Base-by-base conservation (phyloP, 2,888 invertebrate species). In the Linyphia triangularis region DNA sequence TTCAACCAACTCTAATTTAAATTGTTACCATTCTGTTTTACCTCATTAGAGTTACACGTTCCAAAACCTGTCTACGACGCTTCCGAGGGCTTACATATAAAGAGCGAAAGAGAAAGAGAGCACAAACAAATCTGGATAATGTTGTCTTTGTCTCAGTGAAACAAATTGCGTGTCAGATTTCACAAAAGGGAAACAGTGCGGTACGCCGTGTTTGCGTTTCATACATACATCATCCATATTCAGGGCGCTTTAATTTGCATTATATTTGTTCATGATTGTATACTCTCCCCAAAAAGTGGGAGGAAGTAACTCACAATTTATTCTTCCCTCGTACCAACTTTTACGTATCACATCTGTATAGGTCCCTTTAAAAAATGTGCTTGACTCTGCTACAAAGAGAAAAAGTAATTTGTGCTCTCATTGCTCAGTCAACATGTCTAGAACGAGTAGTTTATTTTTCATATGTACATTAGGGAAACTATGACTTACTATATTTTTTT, bases 171-270 rank as follows among this genome's bases (percentile, higher is more conserved):
- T 82, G 82, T 73, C 82, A 82, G 72, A 22, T 51, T 82, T 43
- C 72, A 82, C 82, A 82, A 82, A 72, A 16, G 72, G 16, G 43
- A 63, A 70, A 72, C 72, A 24, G 30, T 33, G 69, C 37, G 30
- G 22, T 28, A 51, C 28, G 81, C 67, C 72, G 30, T 72, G 72
- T 82, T 82, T 82, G 82, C 51, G 37, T 82, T 72, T 26, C 43
- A 5, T 61, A 63, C 82, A 82, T 82, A 72, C 33, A 82, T 82
- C 82, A 82, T 72, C 70, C 22, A 72, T 43, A 72, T 72, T 82
- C 82, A 72, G 72, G 28, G 72, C 61, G 61, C 70, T 82, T 82
- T 82, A 82, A 82, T 82, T 82, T 82, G 72, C 82, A 73, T 82
- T 72, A 82, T 82, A 72, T 82, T 82, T 82, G 70, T 61, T 82